Evolutionary conservation across 2,797 vertebrate species (phyloP).

Genomic region (Acrocephalus scirpaceus): DNA sequence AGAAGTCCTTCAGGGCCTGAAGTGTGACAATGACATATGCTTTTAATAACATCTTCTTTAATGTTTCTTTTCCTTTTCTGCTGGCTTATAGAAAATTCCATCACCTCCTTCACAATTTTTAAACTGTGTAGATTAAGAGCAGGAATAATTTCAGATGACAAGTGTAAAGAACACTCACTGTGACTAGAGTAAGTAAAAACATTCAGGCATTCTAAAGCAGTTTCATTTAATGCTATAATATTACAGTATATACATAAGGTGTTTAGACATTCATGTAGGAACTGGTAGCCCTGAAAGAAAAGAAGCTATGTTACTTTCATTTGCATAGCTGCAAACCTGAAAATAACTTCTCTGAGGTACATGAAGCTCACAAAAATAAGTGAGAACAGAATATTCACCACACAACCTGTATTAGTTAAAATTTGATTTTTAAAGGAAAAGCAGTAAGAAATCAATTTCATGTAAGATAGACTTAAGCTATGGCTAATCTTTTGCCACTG

Average conservation of each 20-base stretch:
- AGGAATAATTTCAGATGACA: slow-evolving; percentile 45
- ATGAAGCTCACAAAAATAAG: not conserved
- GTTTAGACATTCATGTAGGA: not conserved
- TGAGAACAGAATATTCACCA: not conserved
- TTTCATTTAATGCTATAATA: not conserved
- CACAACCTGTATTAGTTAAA: not conserved
- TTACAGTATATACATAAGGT: not conserved
- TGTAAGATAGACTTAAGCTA: not conserved
- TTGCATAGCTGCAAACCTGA: slow-evolving; percentile 4
- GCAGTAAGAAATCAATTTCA: not conserved
- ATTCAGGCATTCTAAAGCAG: slow-evolving; percentile 8
- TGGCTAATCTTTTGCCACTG: not conserved
- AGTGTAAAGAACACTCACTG: slow-evolving; percentile 36
- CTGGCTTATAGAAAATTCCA: slow-evolving; percentile 32
- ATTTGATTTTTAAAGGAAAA: not conserved
- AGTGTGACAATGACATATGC: slow-evolving; percentile 1
- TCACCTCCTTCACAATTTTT: slow-evolving; percentile 29
- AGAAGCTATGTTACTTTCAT: not conserved
- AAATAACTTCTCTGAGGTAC: not conserved
- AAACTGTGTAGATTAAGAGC: slow-evolving; percentile 15
- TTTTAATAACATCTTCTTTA: slow-evolving; percentile 14
- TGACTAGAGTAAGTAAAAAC: slow-evolving; percentile 18
- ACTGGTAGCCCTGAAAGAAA: not conserved
- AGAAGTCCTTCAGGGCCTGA: not conserved
- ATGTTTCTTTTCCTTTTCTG: not conserved